Evolutionary conservation across 2,113 vertebrate genomes (phyloP), one percentile per base, ranked within the genome.

Genomic region (Brachyhypopomus occidentalis): DNA sequence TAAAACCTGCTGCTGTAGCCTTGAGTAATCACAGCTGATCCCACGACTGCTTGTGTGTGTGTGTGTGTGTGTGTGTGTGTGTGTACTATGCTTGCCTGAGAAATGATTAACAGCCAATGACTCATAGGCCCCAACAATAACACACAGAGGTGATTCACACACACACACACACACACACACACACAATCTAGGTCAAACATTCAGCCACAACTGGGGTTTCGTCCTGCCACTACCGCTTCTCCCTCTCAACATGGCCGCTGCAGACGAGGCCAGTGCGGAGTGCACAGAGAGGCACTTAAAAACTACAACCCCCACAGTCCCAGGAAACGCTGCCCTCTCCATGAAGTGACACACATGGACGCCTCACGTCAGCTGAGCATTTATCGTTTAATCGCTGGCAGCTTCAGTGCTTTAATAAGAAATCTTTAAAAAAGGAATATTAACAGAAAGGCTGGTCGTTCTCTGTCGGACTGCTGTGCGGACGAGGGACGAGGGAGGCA

Each of bases 41-140:
- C 80, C 79, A 60, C 30, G 77, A 80, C 71, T 79, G 84, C 76
- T 70, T 72, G 45, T 72, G 72, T 83, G 70, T 72, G 75, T 48
- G 17, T 71, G 56, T 63, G 60, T 67, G 66, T 71, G 71, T 75
- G 76, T 78, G 75, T 27, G 75, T 74, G 41, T 73, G 63, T 69
- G 73, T 72, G 79, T 77, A 85, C 84, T 80, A 80, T 83, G 84
- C 72, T 75, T 77, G 56, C 38, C 77, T 93, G 88, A 88, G 89
- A 88, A 93, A 94, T 93, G 91, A 94, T 94, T 94, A 93, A 93
- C 92, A 90, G 89, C 81, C 58, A 89, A 84, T 89, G 90, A 91
- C 87, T 92, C 89, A 87, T 89, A 87, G 84, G 88, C 88, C 67
- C 75, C 89, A 83, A 86, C 87, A 89, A 88, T 85, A 87, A 84